Base-by-base conservation (phyloP, 2,888 invertebrate species). In the Exephanes ischioxanthus region DNA sequence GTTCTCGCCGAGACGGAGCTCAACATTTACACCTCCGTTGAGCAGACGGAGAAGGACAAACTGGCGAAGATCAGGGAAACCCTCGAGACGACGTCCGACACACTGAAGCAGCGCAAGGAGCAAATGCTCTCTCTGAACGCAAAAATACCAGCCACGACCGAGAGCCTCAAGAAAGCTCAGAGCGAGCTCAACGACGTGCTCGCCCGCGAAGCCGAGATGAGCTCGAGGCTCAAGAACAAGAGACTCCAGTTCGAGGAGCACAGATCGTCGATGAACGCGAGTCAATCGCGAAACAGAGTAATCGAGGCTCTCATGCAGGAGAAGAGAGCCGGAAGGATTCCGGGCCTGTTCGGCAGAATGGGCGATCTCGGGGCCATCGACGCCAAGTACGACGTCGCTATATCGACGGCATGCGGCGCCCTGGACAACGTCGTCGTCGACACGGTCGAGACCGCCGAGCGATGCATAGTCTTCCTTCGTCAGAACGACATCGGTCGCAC, bases 321-420 rank as follows among this genome's bases (percentile, higher is more conserved):
- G 91, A 98, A 99, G 93, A 94, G 94, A 0, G 95, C 96, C 61
- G 99, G 99, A 0, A 95, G 95, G 51, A 94, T 99, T 19, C 96
- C 97, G 0, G 99, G 99, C 9, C 96, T 99, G 86, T 96, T 97
- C 91, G 99, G 99, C 0, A 95, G 99, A 94, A 94, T 99, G 95
- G 99, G 99, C 7, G 99, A 99, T 93, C 95, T 99, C 48, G 99
- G 99, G 14, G 98, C 97, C 0, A 99, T 99, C 88, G 98, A 99
- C 92, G 94, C 95, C 16, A 98, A 97, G 93, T 99, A 98, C 94
- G 99, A 99, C 94, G 96, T 99, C 0, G 99, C 99, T 0, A 97
- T 99, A 89, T 99, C 99, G 0, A 99, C 99, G 0, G 98, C 98
- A 0, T 98, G 98, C 92, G 97, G 97, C 0, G 95, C 97, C 0